phyloP scores from a whole-genome alignment of 2,888 invertebrate species.

The Camponotus fellah region DNA sequence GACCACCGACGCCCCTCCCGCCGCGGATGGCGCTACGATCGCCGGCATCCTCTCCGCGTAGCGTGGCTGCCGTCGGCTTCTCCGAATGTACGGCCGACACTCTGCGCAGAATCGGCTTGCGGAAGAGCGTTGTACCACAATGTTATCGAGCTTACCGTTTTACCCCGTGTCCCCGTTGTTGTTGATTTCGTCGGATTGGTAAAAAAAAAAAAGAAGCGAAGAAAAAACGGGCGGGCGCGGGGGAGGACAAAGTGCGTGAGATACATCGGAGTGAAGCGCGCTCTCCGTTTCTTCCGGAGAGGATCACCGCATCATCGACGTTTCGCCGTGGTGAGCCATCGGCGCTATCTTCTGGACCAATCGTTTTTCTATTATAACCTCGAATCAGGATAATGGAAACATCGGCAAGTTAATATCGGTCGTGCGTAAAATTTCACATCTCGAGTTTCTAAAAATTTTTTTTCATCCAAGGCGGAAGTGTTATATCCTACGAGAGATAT shows the following conservation, averaged over 20 bases:
- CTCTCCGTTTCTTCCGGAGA: constrained; percentile 29
- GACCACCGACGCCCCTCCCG: constrained; percentile 65
- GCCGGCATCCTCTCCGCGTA: constrained; percentile 56
- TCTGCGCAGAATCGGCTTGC: constrained; percentile 75
- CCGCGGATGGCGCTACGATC: constrained; percentile 63
- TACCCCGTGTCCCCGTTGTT: constrained; percentile 70
- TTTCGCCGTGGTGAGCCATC: constrained; percentile 32
- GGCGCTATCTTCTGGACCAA: constrained; percentile 56
- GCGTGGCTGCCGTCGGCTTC: constrained; percentile 57
- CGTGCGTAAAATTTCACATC: background rate
- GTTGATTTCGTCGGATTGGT: constrained; percentile 59
- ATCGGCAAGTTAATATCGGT: constrained; percentile 20
- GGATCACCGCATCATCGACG: constrained; percentile 7
- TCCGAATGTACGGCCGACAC: constrained; percentile 54
- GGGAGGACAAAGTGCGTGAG: constrained; percentile 29
- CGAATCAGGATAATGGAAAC: constrained; percentile 51
- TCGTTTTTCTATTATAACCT: constrained; percentile 59
- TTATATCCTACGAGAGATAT: background rate
- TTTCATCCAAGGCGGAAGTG: background rate
- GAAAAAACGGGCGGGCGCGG: background rate
- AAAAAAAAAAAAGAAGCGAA: constrained; percentile 21
- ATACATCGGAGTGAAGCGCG: constrained; percentile 30
- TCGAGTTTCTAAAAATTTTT: background rate
- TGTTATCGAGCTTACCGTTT: constrained; percentile 76
- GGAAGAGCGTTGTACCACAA: constrained; percentile 72